Evolutionary conservation across 2,797 vertebrate genomes (phyloP), one percentile per base, ranked within the genome.

Genomic region (Spea hammondii): DNA sequence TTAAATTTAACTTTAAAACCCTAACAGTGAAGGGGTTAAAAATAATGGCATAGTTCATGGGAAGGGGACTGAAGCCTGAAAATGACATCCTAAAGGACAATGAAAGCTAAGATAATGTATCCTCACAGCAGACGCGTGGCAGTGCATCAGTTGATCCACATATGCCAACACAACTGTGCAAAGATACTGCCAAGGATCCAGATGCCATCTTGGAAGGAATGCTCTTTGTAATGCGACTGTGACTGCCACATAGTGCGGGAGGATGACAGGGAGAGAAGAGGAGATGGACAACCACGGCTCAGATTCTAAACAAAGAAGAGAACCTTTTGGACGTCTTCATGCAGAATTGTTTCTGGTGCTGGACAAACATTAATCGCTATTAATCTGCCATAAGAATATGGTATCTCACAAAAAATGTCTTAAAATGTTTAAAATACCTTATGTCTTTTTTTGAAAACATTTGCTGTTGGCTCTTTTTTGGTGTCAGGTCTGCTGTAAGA

Each of bases 191-290:
- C 79, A 84, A 87, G 84, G 84, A 85, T 79, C 80, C 81, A 86
- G 84, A 84, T 86, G 85, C 83, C 86, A 76, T 79, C 82, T 86
- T 84, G 85, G 84, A 84, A 86, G 83, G 78, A 82, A 83, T 85
- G 85, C 85, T 83, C 80, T 83, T 84, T 49, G 64, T 83, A 78
- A 13, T 83, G 44, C 5, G 0, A 79, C 78, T 85, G 44, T 5
- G 0, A 79, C 78, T 85, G 82, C 74, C 82, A 84, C 83, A 86
- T 78, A 86, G 49, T 48, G 79, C 70, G 72, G 84, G 72, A 78
- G 72, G 67, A 66, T 68, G 75, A 59, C 71, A 51, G 59, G 5
- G 44, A 75, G 44, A 55, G 66, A 49, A 64, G 53, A 50, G 51
- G 72, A 72, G 65, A 79, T 79, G 62, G 66, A 79, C 74, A 55